Base-by-base conservation (phyloP, 53 echinoderm and acorn worm species). In the Echinometra lucunter region DNA sequence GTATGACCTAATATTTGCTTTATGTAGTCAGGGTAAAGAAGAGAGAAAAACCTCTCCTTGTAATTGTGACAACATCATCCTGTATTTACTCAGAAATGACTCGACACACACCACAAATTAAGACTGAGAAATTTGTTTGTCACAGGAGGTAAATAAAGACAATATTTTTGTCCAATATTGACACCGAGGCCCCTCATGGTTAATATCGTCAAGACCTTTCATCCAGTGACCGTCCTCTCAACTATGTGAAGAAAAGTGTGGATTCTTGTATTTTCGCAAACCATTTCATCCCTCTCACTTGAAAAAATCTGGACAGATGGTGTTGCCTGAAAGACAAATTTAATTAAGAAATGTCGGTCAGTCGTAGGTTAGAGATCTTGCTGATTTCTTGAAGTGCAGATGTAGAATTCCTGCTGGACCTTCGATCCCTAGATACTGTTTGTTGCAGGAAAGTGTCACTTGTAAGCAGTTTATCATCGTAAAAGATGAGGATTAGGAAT, bases 1-100 rank as follows among this genome's bases (percentile, higher is more conserved):
- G 82, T 94, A 83, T 94, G 94, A 63, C 85, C 94, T 94, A 94
- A 94, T 94, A 94, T 94, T 94, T 94, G 85, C 94, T 94, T 83
- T 63, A 94, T 94, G 94, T 94, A 94, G 94, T 66, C 85, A 27
- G 82, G 34, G 28, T 60, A 38, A 91, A 91, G 91, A 55, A 47
- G 78, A 78, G 53, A 60, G 57, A 75, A 75, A 92, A 74, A 23
- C 57, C 47, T 53, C 80, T 82, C 49, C 60, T 45, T 94, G 82
- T 83, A 94, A 83, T 94, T 94, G 94, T 94, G 94, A 83, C 85
- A 94, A 94, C 82, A 82, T 83, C 35, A 57, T 23, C 85, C 55
- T 66, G 18, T 94, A 94, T 94, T 94, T 94, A 83, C 94, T 44
- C 66, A 94, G 94, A 94, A 94, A 94, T 94, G 92, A 94, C 82